phyloP scores from a whole-genome alignment of 2,888 invertebrate species.

The Orthosia incerta region DNA sequence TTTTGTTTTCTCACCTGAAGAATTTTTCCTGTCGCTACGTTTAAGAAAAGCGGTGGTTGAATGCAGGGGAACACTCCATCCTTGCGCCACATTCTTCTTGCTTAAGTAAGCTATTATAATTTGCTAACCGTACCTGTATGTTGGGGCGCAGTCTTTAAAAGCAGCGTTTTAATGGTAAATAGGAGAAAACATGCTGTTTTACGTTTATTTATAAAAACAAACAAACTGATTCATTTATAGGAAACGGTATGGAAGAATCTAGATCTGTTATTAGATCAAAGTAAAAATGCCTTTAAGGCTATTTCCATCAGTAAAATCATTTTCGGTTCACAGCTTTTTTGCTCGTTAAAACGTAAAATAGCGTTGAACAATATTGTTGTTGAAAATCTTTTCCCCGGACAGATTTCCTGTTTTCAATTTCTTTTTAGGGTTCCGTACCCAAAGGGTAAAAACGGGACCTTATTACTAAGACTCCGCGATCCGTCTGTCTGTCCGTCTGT shows the following conservation, averaged over 20 bases:
- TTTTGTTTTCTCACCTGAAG: constrained; percentile 4
- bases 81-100: constrained; percentile 61
- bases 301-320: background rate
- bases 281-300: background rate
- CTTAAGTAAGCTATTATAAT: constrained; percentile 69
- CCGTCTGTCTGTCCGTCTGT: too few relatives aligned
- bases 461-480: too few relatives aligned
- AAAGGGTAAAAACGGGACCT: too few relatives aligned
- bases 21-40: constrained; percentile 51
- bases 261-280: too few relatives aligned
- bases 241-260: too few relatives aligned
- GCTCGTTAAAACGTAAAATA: too few relatives aligned
- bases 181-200: background rate
- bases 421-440: too few relatives aligned
- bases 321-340: background rate
- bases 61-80: constrained; percentile 41
- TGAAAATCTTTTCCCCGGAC: background rate
- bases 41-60: constrained; percentile 55
- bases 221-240: background rate
- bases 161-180: constrained; percentile 22
- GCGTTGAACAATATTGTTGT: too few relatives aligned
- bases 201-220: background rate
- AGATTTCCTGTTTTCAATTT: background rate
- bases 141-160: constrained; percentile 5
- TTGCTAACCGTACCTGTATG: constrained; percentile 62